Conservation (phyloP, 2,888 invertebrate genomes). For the Rotaria macrura region DNA sequence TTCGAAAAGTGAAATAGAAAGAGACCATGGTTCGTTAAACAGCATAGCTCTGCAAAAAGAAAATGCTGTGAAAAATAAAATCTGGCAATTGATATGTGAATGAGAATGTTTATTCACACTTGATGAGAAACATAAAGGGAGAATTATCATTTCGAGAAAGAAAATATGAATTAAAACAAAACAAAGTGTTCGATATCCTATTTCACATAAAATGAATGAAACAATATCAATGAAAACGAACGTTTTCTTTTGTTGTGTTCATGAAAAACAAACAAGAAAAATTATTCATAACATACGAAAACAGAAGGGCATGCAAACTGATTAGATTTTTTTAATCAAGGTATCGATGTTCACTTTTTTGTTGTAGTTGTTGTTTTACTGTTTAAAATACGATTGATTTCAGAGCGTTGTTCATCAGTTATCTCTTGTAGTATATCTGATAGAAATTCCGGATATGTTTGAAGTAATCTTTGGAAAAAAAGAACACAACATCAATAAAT, state of each 20-base stretch:
- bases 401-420: neutral
- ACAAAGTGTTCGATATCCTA: too few relatives aligned
- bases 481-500: neutral
- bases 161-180: too few relatives aligned
- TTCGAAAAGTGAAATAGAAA: constrained; percentile 1
- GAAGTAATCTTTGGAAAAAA: neutral
- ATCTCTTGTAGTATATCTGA: neutral
- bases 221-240: too few relatives aligned
- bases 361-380: neutral
- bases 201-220: too few relatives aligned
- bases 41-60: neutral
- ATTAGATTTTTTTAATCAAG: too few relatives aligned
- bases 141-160: neutral
- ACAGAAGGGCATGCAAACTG: too few relatives aligned
- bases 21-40: constrained; percentile 3
- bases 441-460: neutral
- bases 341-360: neutral
- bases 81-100: neutral
- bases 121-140: neutral
- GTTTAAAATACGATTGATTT: neutral
- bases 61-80: neutral
- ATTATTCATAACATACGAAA: neutral
- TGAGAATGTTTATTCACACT: neutral
- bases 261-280: neutral
- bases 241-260: too few relatives aligned